Percentiles rank a stretch among this genome's conserved stretches.
These are phyloP conservation scores for Rostratula benghalensis DNA, from an alignment of 2,113 vertebrate species.

Conservation along the genomic window DNA sequence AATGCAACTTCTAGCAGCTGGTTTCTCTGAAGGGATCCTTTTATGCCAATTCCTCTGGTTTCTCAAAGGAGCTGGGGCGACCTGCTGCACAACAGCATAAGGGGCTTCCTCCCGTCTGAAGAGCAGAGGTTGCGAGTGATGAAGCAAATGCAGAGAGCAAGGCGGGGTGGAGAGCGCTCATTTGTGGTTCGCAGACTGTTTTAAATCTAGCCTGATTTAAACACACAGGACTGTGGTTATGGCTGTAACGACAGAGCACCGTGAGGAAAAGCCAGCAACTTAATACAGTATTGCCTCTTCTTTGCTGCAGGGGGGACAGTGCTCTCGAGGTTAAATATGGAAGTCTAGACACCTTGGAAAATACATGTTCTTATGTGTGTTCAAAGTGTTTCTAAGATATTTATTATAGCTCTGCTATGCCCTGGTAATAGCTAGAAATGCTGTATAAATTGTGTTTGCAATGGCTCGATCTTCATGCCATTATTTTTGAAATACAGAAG, in stretches of 20 bases:
- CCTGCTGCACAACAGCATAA: neutral
- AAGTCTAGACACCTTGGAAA: neutral
- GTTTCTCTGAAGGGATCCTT: neutral
- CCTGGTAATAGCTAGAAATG: neutral
- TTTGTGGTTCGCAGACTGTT: neutral
- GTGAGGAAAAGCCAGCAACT: neutral
- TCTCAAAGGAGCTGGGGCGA: neutral
- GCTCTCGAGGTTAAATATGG: neutral
- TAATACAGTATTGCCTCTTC: neutral
- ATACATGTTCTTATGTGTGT: neutral
- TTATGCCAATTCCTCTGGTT: neutral
- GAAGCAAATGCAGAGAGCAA: neutral
- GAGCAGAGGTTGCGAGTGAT: neutral
- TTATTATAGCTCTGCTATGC: neutral
- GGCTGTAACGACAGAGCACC: neutral
- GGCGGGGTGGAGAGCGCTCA: neutral
- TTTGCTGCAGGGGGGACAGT: neutral
- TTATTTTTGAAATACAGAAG: neutral
- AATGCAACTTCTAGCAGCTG: neutral
- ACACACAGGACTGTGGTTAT: neutral
- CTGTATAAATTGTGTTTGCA: neutral
- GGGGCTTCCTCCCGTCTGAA: neutral
- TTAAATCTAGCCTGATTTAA: neutral
- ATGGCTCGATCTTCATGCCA: neutral
- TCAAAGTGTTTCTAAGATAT: neutral